phyloP scores from a whole-genome alignment of 2,797 vertebrate genomes.

The Pyrocephalus nanus region DNA sequence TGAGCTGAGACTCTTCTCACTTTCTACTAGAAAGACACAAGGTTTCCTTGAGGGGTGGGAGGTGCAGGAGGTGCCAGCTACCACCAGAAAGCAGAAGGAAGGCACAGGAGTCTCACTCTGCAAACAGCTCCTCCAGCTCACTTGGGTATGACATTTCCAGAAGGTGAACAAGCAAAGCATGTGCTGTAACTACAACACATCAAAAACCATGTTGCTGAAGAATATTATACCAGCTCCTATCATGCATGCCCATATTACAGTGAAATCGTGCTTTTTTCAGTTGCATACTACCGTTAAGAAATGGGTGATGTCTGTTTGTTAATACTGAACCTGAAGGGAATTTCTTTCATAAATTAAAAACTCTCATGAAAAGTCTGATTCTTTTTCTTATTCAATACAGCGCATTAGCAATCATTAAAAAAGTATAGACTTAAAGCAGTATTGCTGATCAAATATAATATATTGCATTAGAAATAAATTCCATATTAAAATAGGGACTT shows the following conservation, averaged over 20 bases:
- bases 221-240: background rate
- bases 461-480: conserved; percentile 71
- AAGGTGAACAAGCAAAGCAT: background rate
- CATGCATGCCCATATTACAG: background rate
- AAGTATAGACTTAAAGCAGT: conserved; percentile 48
- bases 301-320: background rate
- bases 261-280: background rate
- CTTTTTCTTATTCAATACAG: background rate
- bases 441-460: conserved; percentile 69
- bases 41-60: background rate
- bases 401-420: background rate
- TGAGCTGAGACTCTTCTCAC: background rate
- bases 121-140: background rate
- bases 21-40: background rate
- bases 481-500: conserved; percentile 72
- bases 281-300: background rate
- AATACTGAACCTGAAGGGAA: background rate
- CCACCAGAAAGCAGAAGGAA: background rate
- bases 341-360: background rate
- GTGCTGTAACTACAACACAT: background rate
- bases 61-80: background rate
- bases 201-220: background rate
- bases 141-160: background rate
- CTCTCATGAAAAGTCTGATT: background rate
- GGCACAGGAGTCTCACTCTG: background rate